phyloP scores from a whole-genome alignment of 2,113 vertebrate species.

The Neodon shergylaensis region DNA sequence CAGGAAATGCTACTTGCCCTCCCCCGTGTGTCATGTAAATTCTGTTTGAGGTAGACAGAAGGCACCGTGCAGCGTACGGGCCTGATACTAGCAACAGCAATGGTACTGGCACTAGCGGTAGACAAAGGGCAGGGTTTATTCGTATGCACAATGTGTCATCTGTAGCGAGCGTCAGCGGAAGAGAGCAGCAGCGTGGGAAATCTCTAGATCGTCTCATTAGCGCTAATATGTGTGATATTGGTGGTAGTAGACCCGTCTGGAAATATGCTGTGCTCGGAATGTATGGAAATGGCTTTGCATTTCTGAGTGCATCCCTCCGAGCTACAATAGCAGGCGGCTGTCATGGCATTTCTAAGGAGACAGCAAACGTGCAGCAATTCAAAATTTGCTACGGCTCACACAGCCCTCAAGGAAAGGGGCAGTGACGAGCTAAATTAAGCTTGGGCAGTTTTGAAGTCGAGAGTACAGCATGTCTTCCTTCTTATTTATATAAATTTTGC shows the following conservation, averaged over 20 bases:
- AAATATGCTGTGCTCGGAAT: constrained; percentile 48
- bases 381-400: neutral
- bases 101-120: neutral
- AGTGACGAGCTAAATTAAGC: neutral
- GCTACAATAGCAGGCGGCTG: constrained; percentile 10
- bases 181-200: neutral
- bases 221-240: constrained; percentile 14
- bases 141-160: neutral
- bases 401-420: neutral
- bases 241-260: neutral
- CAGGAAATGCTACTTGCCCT: neutral
- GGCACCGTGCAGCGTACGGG: neutral
- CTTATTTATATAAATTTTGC: neutral
- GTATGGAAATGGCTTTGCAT: constrained; percentile 44
- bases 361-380: neutral
- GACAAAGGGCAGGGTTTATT: neutral
- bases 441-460: neutral
- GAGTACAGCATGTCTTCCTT: neutral
- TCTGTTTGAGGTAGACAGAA: neutral
- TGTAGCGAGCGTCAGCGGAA: neutral
- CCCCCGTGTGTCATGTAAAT: neutral
- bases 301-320: neutral
- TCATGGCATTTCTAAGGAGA: neutral
- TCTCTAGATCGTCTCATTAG: neutral
- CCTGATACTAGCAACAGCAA: neutral